Base-by-base conservation (phyloP, 1,140 invertebrate species). In the Cotesia vestalis region DNA sequence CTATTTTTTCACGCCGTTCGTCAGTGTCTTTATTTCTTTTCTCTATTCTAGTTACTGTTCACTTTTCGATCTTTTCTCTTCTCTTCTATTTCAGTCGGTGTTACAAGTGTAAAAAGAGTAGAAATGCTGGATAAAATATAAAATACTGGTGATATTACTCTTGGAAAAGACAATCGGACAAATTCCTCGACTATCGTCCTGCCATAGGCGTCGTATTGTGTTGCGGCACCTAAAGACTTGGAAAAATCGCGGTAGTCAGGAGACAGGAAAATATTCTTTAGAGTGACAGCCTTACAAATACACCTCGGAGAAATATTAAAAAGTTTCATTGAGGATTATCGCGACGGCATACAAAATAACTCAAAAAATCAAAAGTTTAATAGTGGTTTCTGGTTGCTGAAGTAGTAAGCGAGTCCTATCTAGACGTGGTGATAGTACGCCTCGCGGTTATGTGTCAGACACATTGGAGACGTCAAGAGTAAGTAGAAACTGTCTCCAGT, bases 21-120 rank as follows among this genome's bases (percentile, higher is more conserved):
- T 59, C 57, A 59, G 57, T 59, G 57, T 59, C 57, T 68, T 69
- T 57, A 51, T 46, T 72, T 67, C 59, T 69, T 66, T 76, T 69
- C 60, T 69, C 36, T 61, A 5, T n/a, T 38, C 14, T 40, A 27
- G 27, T 27, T 27, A 27, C 27, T 27, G 27, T 27, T 27, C 27
- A 27, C 27, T 38, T 52, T 60, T 61, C 11, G 20, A 69, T 70
- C 66, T 46, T 9, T 46, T 46, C 40, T 46, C 11, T 46, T 11
- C 40, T 46, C 6, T 46, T 46, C 11, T 46, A 9, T 40, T 9
- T 1, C 38, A 9, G 9, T 40, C 5, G 38, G n/a, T 59, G 6
- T 17, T 9, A 14, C 57, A 59, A 59, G 57, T 59, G 57, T 20
- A 59, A 59, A 59, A 59, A 59, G 64, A 64, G 40, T 27, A 27